phyloP scores from a whole-genome alignment of 2,888 invertebrate genomes.

The Lomographa bimaculata region DNA sequence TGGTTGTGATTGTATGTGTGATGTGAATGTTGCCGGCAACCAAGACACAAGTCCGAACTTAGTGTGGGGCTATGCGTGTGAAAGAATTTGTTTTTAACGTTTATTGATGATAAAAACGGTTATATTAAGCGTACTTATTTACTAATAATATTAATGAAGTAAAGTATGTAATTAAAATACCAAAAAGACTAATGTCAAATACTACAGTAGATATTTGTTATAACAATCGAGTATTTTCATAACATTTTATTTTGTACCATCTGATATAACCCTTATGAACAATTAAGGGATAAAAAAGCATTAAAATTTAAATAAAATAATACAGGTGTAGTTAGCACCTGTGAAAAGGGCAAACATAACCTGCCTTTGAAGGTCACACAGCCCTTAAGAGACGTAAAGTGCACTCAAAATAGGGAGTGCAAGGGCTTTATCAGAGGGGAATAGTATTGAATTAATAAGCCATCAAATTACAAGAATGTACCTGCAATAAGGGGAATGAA shows the following conservation, averaged over 20 bases:
- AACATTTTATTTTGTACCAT: background rate
- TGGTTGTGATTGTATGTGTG: no score
- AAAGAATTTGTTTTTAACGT: no score
- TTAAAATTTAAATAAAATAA: constrained; percentile 34
- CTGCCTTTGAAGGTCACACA: constrained; percentile 51
- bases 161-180: no score
- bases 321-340: constrained; percentile 73
- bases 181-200: no score
- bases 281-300: constrained; percentile 35
- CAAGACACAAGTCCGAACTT: no score
- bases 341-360: constrained; percentile 56
- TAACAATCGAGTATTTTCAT: no score
- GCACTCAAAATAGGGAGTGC: constrained; percentile 21
- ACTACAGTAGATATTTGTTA: no score
- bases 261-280: constrained; percentile 23
- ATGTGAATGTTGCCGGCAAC: no score
- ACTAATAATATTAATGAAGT: no score
- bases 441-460: background rate
- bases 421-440: constrained; percentile 10
- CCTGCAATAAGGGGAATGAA: background rate
- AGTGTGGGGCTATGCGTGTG: no score
- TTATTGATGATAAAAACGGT: no score
- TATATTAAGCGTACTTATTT: no score
- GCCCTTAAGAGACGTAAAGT: constrained; percentile 40
- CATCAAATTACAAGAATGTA: constrained; percentile 2